Evolutionary conservation across 2,888 invertebrate genomes (phyloP).

Genomic region (Pseudolycoriella hygida): DNA sequence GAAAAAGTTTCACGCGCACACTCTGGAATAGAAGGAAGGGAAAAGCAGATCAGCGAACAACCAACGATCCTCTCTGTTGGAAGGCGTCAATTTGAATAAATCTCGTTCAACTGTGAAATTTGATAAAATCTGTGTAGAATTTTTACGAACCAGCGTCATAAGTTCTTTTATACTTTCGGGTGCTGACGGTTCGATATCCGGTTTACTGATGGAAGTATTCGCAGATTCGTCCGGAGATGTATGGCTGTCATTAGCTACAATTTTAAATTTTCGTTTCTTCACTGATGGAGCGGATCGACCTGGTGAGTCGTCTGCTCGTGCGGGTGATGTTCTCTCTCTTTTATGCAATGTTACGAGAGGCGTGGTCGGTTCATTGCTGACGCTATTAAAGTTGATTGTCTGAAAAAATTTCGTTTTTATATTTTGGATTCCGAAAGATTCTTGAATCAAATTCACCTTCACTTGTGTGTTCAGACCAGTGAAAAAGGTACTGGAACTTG

Average conservation of each 20-base stretch:
- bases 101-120: too few relatives aligned
- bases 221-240: too few relatives aligned
- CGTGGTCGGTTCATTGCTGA: conserved; percentile 16
- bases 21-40: too few relatives aligned
- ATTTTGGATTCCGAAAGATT: too few relatives aligned
- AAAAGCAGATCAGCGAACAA: too few relatives aligned
- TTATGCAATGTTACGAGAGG: conserved; percentile 35
- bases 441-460: too few relatives aligned
- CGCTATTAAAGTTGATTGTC: conserved; percentile 27
- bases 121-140: too few relatives aligned
- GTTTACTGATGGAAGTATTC: too few relatives aligned
- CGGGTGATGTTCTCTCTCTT: conserved; percentile 28
- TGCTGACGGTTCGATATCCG: too few relatives aligned
- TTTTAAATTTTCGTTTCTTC: conserved; percentile 38
- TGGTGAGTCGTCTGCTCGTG: conserved; percentile 13
- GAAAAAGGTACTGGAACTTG: conserved; percentile 34
- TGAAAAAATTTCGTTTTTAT: not conserved
- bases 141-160: not conserved
- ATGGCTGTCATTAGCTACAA: conserved; percentile 24
- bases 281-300: not conserved
- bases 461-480: conserved; percentile 33
- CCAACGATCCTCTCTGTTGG: too few relatives aligned
- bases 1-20: too few relatives aligned
- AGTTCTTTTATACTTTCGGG: not conserved
- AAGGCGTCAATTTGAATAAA: too few relatives aligned